phyloP scores from a whole-genome alignment of 1,140 invertebrate species.

The Doryteuthis pealeii region DNA sequence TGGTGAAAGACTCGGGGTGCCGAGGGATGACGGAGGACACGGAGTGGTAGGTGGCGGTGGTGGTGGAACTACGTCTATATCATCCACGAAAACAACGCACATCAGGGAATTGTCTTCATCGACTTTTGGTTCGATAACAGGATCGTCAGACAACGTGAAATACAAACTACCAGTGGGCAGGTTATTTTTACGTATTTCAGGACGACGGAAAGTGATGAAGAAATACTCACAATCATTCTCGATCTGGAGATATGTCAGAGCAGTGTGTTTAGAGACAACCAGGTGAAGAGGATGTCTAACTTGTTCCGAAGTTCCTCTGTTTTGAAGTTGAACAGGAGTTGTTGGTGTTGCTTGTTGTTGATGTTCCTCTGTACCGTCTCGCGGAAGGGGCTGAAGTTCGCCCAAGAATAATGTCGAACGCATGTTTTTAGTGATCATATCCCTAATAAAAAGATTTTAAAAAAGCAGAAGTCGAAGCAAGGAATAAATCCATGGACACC shows the following conservation, averaged over 20 bases:
- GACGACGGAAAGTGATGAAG: not conserved
- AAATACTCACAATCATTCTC: slow-evolving; percentile 7
- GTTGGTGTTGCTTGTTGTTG: not conserved
- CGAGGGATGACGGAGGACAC: too few relatives aligned
- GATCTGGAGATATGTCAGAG: not conserved
- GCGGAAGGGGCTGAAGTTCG: not conserved
- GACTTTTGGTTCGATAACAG: not conserved
- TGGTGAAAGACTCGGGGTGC: too few relatives aligned
- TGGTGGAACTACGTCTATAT: not conserved
- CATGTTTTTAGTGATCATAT: slow-evolving; percentile 6
- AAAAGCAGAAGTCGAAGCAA: too few relatives aligned
- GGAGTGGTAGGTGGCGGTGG: not conserved
- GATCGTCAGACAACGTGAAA: not conserved
- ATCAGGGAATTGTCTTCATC: not conserved
- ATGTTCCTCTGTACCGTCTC: not conserved
- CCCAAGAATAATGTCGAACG: not conserved
- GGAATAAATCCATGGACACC: too few relatives aligned
- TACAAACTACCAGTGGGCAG: not conserved
- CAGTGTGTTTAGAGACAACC: slow-evolving; percentile 18
- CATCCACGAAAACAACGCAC: not conserved
- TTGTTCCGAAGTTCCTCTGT: too few relatives aligned
- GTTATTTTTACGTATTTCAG: not conserved
- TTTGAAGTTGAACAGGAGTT: too few relatives aligned
- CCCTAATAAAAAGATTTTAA: not conserved
- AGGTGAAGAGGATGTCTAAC: slow-evolving; percentile 27